Evolutionary conservation across 2,888 invertebrate genomes (phyloP), one percentile per base, ranked within the genome.

Genomic region (Chrysolina americana): DNA sequence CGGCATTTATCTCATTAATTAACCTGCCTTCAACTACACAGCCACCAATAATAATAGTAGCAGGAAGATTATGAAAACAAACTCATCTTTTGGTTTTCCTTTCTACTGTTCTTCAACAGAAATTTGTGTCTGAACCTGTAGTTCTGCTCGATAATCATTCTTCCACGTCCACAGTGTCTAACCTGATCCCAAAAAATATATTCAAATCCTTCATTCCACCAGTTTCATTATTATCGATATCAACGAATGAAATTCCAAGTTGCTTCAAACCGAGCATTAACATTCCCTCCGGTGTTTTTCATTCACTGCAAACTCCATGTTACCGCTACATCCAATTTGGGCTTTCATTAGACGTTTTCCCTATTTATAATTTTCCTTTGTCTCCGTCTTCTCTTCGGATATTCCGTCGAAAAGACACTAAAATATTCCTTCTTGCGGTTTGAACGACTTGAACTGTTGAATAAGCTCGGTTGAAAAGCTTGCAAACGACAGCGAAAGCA

Each of bases 401-500:
- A 48, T 75, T 68, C 53, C 71, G 44, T 21, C 56, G 28, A 28
- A 23, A 69, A 28, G 66, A 59, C 70, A 68, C 68, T 71, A 75
- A 77, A 72, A 72, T 77, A 77, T 76, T 73, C 76, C 70, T 65
- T 78, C 71, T 65, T 71, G 77, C 47, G 74, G 74, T 65, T 70
- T 48, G 56, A 69, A 64, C 47, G 77, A 76, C 77, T 73, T 71
- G 70, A 73, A 76, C 76, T 78, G 78, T 78, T 78, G 78, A 76
- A 76, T 76, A 74, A 74, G 76, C 71, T 72, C 56, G 47, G 70
- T 69, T 71, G 76, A 73, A 74, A 78, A 78, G 78, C 76, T 78
- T 78, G 78, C 74, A 76, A 78, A 78, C 74, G 78, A 78, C 78
- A 75, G 71, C 66, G 41, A 65, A 68, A 71, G 68, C 74, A 76